Evolutionary conservation across 2,797 vertebrate genomes (phyloP).

Genomic region (Chanos chanos): DNA sequence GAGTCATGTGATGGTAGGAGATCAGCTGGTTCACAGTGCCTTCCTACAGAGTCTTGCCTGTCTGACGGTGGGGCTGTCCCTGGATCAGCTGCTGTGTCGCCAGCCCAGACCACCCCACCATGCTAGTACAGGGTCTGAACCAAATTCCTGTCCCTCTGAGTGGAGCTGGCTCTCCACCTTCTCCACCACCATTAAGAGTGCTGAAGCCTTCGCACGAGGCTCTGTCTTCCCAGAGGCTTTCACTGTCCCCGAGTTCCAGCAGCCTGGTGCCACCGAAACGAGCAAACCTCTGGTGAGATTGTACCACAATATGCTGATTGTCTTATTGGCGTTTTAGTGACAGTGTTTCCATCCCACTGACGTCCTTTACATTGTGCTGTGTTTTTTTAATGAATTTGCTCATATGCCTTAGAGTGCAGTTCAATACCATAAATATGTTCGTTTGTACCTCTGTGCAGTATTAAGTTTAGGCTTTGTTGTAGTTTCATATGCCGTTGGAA

Average conservation of each 20-base stretch:
- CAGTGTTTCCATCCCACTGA: too few species aligned
- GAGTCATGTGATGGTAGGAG: conserved; percentile 72
- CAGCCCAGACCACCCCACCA: conserved; percentile 69
- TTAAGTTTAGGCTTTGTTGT: too few species aligned
- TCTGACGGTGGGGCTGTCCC: conserved; percentile 67
- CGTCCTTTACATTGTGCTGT: too few species aligned
- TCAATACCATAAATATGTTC: too few species aligned
- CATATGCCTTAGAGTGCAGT: too few species aligned
- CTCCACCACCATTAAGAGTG: conserved; percentile 72
- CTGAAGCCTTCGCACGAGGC: conserved; percentile 75
- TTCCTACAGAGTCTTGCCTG: conserved; percentile 78
- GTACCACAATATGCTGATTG: too few species aligned
- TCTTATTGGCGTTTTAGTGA: too few species aligned
- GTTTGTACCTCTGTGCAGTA: too few species aligned
- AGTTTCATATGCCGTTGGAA: too few species aligned
- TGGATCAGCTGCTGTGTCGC: conserved; percentile 72
- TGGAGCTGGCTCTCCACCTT: conserved; percentile 76
- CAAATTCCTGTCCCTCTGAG: conserved; percentile 54
- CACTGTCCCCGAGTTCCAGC: conserved; percentile 59
- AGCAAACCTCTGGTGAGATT: conserved; percentile 65
- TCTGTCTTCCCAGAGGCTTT: conserved; percentile 74
- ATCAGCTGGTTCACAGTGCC: conserved; percentile 78
- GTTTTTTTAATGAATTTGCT: too few species aligned
- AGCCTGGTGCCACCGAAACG: conserved; percentile 47
- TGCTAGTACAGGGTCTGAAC: conserved; percentile 19